Percentiles rank a stretch among this genome's conserved stretches.
These are phyloP conservation scores for Crossocerus cetratus DNA, from an alignment of 2,888 invertebrate species.

Conservation along the genomic window DNA sequence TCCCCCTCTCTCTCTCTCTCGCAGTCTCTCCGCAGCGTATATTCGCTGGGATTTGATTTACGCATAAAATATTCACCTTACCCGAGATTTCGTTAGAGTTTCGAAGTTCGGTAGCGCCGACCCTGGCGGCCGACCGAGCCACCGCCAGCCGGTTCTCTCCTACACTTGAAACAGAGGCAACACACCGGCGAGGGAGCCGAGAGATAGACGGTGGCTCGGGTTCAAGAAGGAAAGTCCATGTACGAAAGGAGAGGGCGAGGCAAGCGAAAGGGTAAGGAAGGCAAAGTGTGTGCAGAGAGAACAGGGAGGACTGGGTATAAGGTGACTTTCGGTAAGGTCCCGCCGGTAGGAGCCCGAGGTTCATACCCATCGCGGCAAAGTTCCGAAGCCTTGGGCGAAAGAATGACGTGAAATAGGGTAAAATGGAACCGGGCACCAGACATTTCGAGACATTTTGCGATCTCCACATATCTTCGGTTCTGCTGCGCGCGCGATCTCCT, in stretches of 20 bases:
- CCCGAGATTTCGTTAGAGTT: slow-evolving; percentile 69
- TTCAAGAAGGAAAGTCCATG: slow-evolving; percentile 45
- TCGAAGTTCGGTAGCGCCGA: slow-evolving; percentile 60
- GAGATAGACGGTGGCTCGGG: slow-evolving; percentile 37
- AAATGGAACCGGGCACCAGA: slow-evolving; percentile 26
- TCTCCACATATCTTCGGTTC: slow-evolving; percentile 18
- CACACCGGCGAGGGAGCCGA: slow-evolving; percentile 6
- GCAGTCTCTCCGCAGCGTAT: slow-evolving; percentile 26
- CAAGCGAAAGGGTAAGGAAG: slow-evolving; percentile 20
- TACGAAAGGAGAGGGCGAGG: slow-evolving; percentile 27
- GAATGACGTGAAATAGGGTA: slow-evolving; percentile 22
- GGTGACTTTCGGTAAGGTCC: slow-evolving; percentile 50
- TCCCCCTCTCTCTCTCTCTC: slow-evolving; percentile 27
- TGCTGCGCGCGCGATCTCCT: slow-evolving; percentile 22
- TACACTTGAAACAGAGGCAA: slow-evolving; percentile 40
- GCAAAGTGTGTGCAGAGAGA: slow-evolving; percentile 27
- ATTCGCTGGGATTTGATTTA: slow-evolving; percentile 65
- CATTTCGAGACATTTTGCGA: slow-evolving; percentile 47
- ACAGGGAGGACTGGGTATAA: slow-evolving; percentile 35
- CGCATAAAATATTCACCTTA: slow-evolving; percentile 71
- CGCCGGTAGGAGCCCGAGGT: slow-evolving; percentile 31
- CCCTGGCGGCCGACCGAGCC: slow-evolving; percentile 30
- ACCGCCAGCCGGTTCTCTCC: slow-evolving; percentile 1
- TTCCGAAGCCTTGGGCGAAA: slow-evolving; percentile 40
- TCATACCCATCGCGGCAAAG: slow-evolving; percentile 46